Conservation (phyloP, 1,140 invertebrate species). For the Coenobita brevimanus region DNA sequence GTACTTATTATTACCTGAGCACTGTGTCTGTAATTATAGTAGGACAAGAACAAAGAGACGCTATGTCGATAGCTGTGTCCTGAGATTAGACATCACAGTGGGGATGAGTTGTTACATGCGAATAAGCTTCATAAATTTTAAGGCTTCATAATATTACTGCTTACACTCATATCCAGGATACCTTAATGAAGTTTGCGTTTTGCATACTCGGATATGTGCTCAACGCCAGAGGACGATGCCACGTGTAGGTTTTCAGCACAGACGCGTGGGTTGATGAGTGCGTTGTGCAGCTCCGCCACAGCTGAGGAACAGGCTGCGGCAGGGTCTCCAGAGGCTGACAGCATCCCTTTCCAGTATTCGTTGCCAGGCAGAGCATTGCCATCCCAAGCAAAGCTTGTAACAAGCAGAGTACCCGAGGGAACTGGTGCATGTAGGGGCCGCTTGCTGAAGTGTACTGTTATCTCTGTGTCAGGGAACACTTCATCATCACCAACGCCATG, state of each 20-base stretch:
- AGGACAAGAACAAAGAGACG: too few species aligned
- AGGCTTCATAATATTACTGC: too few species aligned
- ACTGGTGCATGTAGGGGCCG: conserved; percentile 72
- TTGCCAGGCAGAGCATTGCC: conserved; percentile 76
- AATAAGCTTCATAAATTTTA: too few species aligned
- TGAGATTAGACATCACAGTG: too few species aligned
- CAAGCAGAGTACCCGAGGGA: conserved; percentile 75
- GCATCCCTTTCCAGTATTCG: conserved; percentile 73
- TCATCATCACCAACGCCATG: conserved; percentile 72
- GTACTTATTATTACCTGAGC: too few species aligned
- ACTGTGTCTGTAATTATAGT: too few species aligned
- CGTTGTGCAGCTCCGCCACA: conserved; percentile 78
- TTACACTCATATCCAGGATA: too few species aligned
- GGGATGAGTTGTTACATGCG: too few species aligned
- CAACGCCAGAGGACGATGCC: conserved; percentile 73
- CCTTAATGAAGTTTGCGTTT: not conserved
- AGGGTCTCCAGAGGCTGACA: conserved; percentile 77
- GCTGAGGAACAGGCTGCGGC: conserved; percentile 79
- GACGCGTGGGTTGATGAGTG: conserved; percentile 76
- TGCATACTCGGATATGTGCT: conserved; percentile 15
- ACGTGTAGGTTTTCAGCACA: conserved; percentile 76
- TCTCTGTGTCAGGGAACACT: conserved; percentile 72
- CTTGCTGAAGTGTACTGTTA: conserved; percentile 73
- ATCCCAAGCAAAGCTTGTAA: conserved; percentile 81
- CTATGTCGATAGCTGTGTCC: too few species aligned